Evolutionary conservation across 35 echinoderm and acorn worm species (phyloP), one percentile per base, ranked within the genome.

Genomic region (Chiridota heheva): DNA sequence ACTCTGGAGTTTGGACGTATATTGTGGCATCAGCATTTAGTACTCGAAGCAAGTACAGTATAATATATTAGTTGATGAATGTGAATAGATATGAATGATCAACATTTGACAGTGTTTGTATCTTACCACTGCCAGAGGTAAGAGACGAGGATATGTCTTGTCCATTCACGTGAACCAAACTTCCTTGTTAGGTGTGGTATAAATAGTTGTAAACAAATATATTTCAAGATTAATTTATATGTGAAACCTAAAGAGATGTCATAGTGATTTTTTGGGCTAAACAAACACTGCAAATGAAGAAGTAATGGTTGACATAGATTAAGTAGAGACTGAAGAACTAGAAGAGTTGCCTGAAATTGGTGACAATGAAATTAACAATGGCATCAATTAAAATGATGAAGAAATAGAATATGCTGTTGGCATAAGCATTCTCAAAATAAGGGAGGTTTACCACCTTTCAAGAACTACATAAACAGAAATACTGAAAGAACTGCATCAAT

Each of bases 111-210:
- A 42, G 72, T 53, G 2, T 76, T 53, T n/a, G 44, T 76, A 17
- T 76, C 44, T 42, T 48, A 76, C 35, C 48, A 48, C 13, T 76
- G 72, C 24, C 28, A 57, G 31, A 20, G 20, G 15, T 76, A 76
- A 15, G 44, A 76, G 22, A 76, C 72, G 10, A 76, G 32, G 28
- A 76, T 53, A 76, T 76, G 48, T 5, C 27, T 32, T 20, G 44
- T 76, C 12, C 72, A 76, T 76, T 47, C 72, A 2, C 57, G 44
- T 34, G 72, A 76, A 38, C 72, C 43, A 30, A 22, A 7, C 8
- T 76, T 76, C 34, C 10, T 8, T 38, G 36, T 76, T 53, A 76
- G 72, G 38, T 76, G 72, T 76, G 44, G 44, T 27, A 76, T 76
- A 32, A n/a, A 4, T 31, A 53, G 38, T 76, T 76, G 72, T 36